phyloP scores from a whole-genome alignment of 2,888 invertebrate genomes.

The Drosophila neutralis region DNA sequence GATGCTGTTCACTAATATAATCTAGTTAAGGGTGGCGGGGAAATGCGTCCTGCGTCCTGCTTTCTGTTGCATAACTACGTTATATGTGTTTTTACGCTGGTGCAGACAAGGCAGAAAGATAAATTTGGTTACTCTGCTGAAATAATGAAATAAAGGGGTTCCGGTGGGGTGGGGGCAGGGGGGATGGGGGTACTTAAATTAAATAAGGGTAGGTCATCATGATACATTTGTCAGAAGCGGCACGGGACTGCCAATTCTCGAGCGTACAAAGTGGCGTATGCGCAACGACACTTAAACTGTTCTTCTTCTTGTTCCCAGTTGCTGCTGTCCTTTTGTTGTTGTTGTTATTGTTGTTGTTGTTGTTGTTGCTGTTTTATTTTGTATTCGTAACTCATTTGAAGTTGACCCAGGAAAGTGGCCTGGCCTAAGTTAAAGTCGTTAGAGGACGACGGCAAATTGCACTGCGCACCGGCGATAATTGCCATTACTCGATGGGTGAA shows the following conservation, averaged over 20 bases:
- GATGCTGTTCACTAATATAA: not conserved
- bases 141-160: not conserved
- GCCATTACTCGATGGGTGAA: slow-evolving; percentile 56
- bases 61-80: not conserved
- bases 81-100: not conserved
- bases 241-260: slow-evolving; percentile 33
- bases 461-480: slow-evolving; percentile 73
- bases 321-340: not conserved
- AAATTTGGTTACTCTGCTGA: not conserved
- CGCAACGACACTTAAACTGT: slow-evolving; percentile 29
- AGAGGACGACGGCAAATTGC: slow-evolving; percentile 14
- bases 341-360: not conserved
- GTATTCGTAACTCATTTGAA: slow-evolving; percentile 67
- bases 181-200: not conserved
- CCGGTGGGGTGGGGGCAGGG: not conserved
- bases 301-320: not conserved
- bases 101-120: not conserved
- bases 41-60: not conserved
- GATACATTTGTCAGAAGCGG: slow-evolving; percentile 36
- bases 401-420: slow-evolving; percentile 71
- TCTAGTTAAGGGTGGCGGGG: not conserved
- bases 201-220: slow-evolving; percentile 5
- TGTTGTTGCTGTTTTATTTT: not conserved
- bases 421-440: slow-evolving; percentile 58
- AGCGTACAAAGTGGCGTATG: slow-evolving; percentile 41